Percentiles rank a stretch among this genome's conserved stretches.
Conservation (phyloP, 1,140 invertebrate species). For the Rhopalosiphum maidis region DNA sequence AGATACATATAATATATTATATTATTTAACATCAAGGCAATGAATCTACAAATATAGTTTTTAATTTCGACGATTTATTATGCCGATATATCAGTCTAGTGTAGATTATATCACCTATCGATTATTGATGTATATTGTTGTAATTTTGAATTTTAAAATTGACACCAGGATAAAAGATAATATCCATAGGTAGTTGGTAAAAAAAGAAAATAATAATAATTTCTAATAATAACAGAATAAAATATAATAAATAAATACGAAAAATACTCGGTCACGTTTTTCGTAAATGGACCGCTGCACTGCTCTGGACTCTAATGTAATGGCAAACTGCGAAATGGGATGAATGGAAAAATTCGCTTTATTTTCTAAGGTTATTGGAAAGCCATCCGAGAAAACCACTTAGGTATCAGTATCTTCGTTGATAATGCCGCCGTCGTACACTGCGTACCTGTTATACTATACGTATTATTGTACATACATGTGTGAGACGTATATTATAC, state of each 20-base stretch:
- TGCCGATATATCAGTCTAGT: neutral
- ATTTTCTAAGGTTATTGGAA: slow-evolving; percentile 4
- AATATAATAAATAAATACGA: neutral
- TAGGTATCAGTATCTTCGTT: neutral
- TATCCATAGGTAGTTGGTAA: neutral
- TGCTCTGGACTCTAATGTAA: neutral
- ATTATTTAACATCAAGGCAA: neutral
- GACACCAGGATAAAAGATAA: neutral
- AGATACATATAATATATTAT: neutral
- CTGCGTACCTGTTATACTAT: neutral
- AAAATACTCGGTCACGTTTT: neutral
- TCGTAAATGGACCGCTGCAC: neutral
- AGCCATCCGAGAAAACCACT: neutral
- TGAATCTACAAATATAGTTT: neutral
- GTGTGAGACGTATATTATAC: neutral
- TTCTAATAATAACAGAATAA: neutral
- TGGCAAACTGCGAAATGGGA: neutral
- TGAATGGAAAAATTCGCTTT: neutral
- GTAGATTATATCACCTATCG: neutral
- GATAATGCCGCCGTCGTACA: neutral
- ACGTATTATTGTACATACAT: neutral
- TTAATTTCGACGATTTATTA: neutral
- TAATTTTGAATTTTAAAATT: neutral
- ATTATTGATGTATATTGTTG: neutral
- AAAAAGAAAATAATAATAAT: neutral